A percentile compares a stretch with the other conserved stretches of the same genome.
phyloP scores from a whole-genome alignment of 2,113 vertebrate genomes.

The Riparia riparia region DNA sequence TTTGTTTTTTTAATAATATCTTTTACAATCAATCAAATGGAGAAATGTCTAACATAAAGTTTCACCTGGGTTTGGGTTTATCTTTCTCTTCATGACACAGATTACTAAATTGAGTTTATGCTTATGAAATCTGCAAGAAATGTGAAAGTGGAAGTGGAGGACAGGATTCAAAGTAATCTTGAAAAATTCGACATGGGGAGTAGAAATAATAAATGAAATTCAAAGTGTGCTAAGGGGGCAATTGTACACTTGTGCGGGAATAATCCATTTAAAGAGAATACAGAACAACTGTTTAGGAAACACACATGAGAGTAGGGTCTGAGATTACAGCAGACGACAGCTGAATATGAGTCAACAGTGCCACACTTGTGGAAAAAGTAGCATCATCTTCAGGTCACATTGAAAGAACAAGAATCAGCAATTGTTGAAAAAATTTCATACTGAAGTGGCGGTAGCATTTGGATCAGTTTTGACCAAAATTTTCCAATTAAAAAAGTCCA shows the following conservation, averaged over 20 bases:
- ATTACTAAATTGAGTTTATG: background rate
- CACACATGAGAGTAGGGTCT: background rate
- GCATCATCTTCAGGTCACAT: background rate
- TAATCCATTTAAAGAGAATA: background rate
- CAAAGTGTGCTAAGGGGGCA: background rate
- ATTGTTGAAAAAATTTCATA: background rate
- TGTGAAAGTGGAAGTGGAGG: background rate
- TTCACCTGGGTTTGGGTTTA: background rate
- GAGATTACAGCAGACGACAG: conserved; percentile 18
- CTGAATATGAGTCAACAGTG: background rate
- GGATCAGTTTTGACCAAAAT: background rate
- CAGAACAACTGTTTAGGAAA: conserved; percentile 23
- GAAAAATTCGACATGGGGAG: background rate
- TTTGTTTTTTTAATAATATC: background rate
- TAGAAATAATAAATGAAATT: background rate
- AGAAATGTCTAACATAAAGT: background rate
- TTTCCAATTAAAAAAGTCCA: background rate
- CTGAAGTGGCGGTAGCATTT: background rate
- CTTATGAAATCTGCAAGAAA: background rate
- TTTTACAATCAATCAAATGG: background rate
- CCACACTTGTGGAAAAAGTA: background rate
- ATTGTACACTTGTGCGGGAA: background rate
- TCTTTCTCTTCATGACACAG: background rate
- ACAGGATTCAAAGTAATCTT: background rate
- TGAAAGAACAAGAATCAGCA: background rate